phyloP scores from a whole-genome alignment of 1,140 invertebrate genomes.

The Orchestia grillus region DNA sequence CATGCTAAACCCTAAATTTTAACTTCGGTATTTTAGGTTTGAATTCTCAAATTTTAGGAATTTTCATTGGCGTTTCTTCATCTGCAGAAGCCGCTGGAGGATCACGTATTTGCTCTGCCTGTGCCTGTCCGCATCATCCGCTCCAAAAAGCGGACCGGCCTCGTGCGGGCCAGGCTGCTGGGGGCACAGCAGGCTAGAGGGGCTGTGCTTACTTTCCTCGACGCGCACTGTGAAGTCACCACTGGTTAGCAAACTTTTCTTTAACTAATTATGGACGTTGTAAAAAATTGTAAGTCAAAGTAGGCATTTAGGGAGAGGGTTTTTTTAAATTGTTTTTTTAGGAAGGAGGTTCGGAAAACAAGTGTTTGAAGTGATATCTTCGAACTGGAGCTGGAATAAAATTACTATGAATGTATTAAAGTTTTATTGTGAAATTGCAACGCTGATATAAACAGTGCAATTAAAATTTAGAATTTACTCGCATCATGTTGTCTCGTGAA shows the following conservation, averaged over 20 bases:
- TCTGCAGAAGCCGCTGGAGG: constrained; percentile 78
- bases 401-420: no score
- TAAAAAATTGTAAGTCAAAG: no score
- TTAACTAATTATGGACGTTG: not conserved
- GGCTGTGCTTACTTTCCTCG: constrained; percentile 88
- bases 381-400: no score
- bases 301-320: no score
- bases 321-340: no score
- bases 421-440: no score
- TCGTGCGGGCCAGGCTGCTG: constrained; percentile 88
- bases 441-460: no score
- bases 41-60: constrained; percentile 69
- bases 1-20: not conserved
- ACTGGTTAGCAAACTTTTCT: constrained; percentile 53
- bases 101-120: constrained; percentile 80
- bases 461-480: no score
- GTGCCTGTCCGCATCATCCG: constrained; percentile 80
- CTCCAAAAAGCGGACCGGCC: constrained; percentile 80
- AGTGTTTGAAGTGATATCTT: no score
- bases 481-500: no score
- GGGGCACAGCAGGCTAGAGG: constrained; percentile 85
- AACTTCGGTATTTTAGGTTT: not conserved
- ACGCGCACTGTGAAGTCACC: constrained; percentile 95
- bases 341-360: no score
- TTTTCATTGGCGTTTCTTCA: constrained; percentile 73